Conservation (phyloP, 2,113 vertebrate genomes). For the Indicator indicator region DNA sequence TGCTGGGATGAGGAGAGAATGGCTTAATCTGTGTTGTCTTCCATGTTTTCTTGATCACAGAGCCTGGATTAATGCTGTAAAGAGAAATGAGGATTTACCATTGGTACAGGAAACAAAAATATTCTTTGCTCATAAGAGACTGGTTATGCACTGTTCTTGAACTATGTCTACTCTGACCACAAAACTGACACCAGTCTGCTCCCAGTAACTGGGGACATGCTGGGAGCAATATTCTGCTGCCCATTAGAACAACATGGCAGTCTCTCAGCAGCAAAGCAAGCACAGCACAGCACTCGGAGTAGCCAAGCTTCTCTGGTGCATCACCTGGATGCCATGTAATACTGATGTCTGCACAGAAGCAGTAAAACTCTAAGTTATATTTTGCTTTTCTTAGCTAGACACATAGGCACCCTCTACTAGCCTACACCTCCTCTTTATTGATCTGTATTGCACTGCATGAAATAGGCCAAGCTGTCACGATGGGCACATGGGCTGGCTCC, state of each 20-base stretch:
- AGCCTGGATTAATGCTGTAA: background rate
- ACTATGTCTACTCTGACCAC: background rate
- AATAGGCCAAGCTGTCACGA: constrained; percentile 7
- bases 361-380: background rate
- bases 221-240: background rate
- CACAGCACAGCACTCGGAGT: background rate
- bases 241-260: background rate
- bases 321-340: background rate
- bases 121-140: background rate
- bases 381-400: constrained; percentile 53
- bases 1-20: background rate
- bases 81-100: background rate
- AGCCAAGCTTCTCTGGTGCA: background rate
- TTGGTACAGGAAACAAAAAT: fast-evolving
- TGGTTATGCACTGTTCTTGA: background rate
- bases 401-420: constrained; percentile 26
- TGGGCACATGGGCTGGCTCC: constrained; percentile 28
- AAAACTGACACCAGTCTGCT: background rate
- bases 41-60: background rate
- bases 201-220: background rate
- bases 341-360: background rate
- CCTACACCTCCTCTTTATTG: background rate
- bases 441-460: constrained; percentile 28
- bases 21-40: background rate
- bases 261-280: background rate